Evolutionary conservation across 2,113 vertebrate species (phyloP), one percentile per base, ranked within the genome.

Genomic region (Chionis minor): DNA sequence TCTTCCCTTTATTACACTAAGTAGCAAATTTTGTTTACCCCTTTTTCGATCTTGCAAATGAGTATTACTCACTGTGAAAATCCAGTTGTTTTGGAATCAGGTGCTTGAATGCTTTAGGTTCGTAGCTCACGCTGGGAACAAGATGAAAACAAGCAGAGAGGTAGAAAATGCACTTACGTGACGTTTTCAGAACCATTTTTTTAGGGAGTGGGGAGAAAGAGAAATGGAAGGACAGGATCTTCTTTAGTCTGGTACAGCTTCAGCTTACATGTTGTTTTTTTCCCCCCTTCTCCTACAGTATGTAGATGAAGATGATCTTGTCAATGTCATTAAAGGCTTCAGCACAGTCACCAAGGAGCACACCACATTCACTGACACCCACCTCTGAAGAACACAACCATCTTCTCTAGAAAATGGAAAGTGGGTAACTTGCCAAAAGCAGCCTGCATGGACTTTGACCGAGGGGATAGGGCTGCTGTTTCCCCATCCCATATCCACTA

Each of bases 291-390:
- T 75, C 81, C 69, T 97, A 97, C 98, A 99, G 99, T 99, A 98
- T 26, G 97, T 97, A 81, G 99, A 99, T 69, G 99, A 99, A 91
- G 99, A 99, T 8, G 99, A 99, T 81, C 97, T 99, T 85, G 98
- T 98, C 89, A 99, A 98, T 18, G 97, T 98, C 86, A 99, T 99
- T 93, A 99, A 99, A 96, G 98, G 98, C 73, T 98, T 99, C 97
- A 99, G 98, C 96, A 99, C 99, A 0, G 98, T 98, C 84, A 99
- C 98, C 66, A 99, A 99, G 93, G 99, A 99, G 72, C 99, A 99
- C 63, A 98, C 99, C 65, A 97, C 98, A 14, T 99, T 99, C 97
- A 99, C 98, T 0, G 99, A 99, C 95, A 99, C 99, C 71, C 99
- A 99, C 71, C 97, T 97, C 56, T 96, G 69, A 94, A 73, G 93